Conservation (phyloP, 2,113 vertebrate genomes). For the Sminthopsis crassicaudata region DNA sequence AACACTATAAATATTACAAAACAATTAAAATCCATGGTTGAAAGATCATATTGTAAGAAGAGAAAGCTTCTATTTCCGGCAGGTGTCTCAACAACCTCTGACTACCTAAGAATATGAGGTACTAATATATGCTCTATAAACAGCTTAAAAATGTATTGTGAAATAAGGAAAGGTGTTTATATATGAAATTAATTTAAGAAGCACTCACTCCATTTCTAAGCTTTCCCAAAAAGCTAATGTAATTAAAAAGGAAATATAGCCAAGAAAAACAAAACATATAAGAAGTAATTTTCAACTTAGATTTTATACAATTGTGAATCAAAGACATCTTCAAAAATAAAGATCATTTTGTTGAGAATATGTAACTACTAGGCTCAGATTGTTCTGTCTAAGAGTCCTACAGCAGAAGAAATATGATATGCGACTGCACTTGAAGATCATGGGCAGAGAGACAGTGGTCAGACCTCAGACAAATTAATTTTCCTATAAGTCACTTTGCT, state of each 20-base stretch:
- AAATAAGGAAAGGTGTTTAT: neutral
- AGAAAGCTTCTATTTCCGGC: conserved; percentile 9
- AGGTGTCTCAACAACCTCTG: conserved; percentile 2
- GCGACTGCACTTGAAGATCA: neutral
- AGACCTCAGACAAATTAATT: neutral
- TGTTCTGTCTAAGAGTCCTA: neutral
- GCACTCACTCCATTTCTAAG: neutral
- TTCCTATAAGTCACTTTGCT: neutral
- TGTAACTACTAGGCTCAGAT: neutral
- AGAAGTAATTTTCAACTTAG: neutral
- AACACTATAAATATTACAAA: conserved; percentile 24
- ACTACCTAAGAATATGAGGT: neutral
- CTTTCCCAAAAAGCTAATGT: neutral
- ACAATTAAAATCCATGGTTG: neutral
- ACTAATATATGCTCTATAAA: neutral
- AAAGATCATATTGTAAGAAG: neutral
- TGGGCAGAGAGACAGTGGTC: neutral
- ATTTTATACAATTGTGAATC: neutral
- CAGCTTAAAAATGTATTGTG: neutral
- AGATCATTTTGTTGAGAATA: rapidly evolving
- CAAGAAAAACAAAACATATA: neutral
- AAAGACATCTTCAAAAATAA: neutral
- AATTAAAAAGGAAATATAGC: neutral
- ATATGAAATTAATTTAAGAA: neutral
- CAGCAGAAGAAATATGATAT: neutral